Percentiles rank a stretch among this genome's conserved stretches.
phyloP scores from a whole-genome alignment of 2,797 vertebrate species.

The Megalops cyprinoides region DNA sequence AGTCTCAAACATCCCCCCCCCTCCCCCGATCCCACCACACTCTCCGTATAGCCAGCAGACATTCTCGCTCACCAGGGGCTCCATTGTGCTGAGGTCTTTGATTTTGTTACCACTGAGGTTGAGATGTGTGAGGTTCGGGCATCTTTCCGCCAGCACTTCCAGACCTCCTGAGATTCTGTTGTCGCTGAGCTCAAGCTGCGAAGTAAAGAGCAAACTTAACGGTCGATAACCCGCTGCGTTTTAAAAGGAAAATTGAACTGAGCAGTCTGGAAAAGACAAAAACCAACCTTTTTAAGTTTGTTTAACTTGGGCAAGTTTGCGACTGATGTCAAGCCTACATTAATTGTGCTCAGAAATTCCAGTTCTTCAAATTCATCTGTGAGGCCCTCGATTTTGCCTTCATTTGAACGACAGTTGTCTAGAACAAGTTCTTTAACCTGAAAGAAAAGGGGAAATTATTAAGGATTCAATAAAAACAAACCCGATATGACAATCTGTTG shows the following conservation, averaged over 20 bases:
- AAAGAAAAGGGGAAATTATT: slow-evolving; percentile 21
- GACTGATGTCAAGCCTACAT: slow-evolving; percentile 92
- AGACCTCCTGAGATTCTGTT: slow-evolving; percentile 98
- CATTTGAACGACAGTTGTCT: slow-evolving; percentile 94
- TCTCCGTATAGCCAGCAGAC: fast-evolving
- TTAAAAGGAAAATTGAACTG: slow-evolving; percentile 26
- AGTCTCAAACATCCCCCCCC: not conserved
- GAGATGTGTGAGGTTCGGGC: slow-evolving; percentile 97
- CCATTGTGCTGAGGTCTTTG: slow-evolving; percentile 98
- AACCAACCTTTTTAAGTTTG: slow-evolving; percentile 96
- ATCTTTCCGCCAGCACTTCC: slow-evolving; percentile 96
- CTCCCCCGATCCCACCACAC: too few relatives aligned
- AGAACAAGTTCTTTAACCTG: slow-evolving; percentile 98
- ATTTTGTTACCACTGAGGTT: slow-evolving; percentile 99
- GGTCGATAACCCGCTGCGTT: not conserved
- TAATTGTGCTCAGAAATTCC: slow-evolving; percentile 98
- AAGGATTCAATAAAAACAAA: not conserved
- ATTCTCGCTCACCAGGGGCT: slow-evolving; percentile 87
- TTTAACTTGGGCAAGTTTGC: slow-evolving; percentile 97
- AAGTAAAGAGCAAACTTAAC: slow-evolving; percentile 34
- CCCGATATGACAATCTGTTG: not conserved
- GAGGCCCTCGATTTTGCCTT: slow-evolving; percentile 96
- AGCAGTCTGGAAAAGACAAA: not conserved
- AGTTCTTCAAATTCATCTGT: slow-evolving; percentile 97
- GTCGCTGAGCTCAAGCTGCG: slow-evolving; percentile 95